phyloP scores from a whole-genome alignment of 2,888 invertebrate genomes.

The Amphipoea oculea region DNA sequence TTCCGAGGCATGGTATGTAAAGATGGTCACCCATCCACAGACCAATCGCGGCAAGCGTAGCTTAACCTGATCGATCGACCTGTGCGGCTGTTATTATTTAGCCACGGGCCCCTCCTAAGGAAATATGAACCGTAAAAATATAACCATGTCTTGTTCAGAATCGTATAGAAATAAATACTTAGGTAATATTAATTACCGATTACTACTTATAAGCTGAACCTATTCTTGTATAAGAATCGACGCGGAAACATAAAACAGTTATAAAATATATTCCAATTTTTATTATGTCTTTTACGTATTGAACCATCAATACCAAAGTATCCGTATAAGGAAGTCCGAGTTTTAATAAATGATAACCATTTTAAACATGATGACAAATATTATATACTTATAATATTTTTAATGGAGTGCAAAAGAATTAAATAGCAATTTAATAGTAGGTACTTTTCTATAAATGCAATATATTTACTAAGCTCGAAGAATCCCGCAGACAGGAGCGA shows the following conservation, averaged over 20 bases:
- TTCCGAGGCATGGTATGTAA: too few species aligned
- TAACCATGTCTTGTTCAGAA: background rate
- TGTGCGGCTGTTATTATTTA: too few species aligned
- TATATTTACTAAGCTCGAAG: background rate
- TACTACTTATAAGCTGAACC: background rate
- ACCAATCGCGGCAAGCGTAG: too few species aligned
- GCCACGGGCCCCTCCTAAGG: background rate
- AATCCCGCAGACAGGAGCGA: background rate
- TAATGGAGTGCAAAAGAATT: background rate
- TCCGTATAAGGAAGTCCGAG: background rate
- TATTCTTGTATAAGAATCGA: background rate
- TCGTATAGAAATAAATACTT: background rate
- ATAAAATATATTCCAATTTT: background rate
- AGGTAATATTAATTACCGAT: background rate
- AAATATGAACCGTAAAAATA: background rate
- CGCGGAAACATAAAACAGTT: background rate
- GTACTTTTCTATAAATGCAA: background rate
- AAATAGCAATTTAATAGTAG: background rate
- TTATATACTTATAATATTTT: too few species aligned
- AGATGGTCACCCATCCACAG: too few species aligned
- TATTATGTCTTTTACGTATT: background rate
- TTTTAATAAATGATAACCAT: background rate
- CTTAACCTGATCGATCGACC: too few species aligned
- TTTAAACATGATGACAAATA: background rate
- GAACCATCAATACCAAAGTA: background rate